Conservation (phyloP, 2,113 vertebrate genomes). For the Theristicus caerulescens region DNA sequence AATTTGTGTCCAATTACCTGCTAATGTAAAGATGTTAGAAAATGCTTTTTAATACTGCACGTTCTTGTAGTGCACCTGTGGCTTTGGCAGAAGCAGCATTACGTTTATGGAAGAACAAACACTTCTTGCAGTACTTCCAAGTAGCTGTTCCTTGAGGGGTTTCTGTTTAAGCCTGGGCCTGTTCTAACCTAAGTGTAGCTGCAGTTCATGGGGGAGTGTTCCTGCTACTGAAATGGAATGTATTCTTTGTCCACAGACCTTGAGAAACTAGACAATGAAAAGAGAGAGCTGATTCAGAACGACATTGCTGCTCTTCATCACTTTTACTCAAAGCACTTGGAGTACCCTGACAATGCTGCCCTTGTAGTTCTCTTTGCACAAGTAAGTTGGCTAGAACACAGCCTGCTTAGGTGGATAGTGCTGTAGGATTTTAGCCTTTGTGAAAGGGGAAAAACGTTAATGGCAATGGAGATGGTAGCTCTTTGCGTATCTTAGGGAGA, state of each 20-base stretch:
- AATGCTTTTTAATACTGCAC: background rate
- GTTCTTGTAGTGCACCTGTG: fast-evolving
- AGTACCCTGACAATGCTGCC: conserved; percentile 80
- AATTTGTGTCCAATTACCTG: background rate
- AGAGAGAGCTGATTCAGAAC: conserved; percentile 83
- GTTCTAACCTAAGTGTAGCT: background rate
- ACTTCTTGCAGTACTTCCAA: background rate
- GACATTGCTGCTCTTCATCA: conserved; percentile 88
- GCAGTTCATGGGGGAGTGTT: background rate
- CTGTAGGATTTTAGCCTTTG: background rate
- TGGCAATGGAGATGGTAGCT: background rate
- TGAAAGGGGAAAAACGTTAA: background rate
- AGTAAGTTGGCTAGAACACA: conserved; percentile 70
- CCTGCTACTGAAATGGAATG: background rate
- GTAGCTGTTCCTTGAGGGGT: background rate
- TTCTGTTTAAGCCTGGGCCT: background rate
- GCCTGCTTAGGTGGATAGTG: background rate
- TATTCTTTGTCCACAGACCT: conserved; percentile 78
- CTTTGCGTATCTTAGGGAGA: background rate
- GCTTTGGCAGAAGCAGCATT: background rate
- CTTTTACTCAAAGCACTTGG: conserved; percentile 93
- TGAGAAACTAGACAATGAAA: conserved; percentile 92
- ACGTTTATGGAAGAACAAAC: background rate
- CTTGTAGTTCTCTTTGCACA: conserved; percentile 90
- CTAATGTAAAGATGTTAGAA: background rate